Conservation (phyloP, 2,888 invertebrate genomes). For the Chrysodeixis includens region DNA sequence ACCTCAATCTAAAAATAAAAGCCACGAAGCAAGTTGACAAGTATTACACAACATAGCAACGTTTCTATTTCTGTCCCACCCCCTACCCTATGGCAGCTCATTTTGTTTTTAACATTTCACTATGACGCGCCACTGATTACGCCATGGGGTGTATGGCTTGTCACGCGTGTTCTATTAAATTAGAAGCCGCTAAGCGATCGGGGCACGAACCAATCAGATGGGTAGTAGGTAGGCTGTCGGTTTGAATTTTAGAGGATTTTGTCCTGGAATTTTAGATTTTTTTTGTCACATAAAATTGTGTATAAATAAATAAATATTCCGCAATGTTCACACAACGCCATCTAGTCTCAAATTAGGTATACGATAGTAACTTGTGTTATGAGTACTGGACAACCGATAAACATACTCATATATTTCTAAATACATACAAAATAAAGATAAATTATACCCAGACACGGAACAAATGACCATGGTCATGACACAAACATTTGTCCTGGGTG, state of each 20-base stretch:
- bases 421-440: no score
- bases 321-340: no score
- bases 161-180: constrained; percentile 66
- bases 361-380: no score
- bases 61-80: constrained; percentile 27
- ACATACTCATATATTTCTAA: no score
- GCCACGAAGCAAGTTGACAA: background rate
- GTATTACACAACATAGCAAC: constrained; percentile 6
- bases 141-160: constrained; percentile 46
- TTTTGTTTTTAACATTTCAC: constrained; percentile 49
- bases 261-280: background rate
- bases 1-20: background rate
- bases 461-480: no score
- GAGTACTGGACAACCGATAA: no score
- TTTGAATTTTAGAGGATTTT: constrained; percentile 13
- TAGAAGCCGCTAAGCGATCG: constrained; percentile 72
- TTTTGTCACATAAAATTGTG: no score
- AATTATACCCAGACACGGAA: no score
- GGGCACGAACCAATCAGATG: constrained; percentile 69
- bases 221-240: constrained; percentile 42
- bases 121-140: constrained; percentile 42
- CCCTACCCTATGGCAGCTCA: constrained; percentile 3
- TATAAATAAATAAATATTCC: no score
- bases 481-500: no score
- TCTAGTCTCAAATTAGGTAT: no score